Evolutionary conservation across 2,113 vertebrate species (phyloP).

Genomic region (Sapayoa aenigma): DNA sequence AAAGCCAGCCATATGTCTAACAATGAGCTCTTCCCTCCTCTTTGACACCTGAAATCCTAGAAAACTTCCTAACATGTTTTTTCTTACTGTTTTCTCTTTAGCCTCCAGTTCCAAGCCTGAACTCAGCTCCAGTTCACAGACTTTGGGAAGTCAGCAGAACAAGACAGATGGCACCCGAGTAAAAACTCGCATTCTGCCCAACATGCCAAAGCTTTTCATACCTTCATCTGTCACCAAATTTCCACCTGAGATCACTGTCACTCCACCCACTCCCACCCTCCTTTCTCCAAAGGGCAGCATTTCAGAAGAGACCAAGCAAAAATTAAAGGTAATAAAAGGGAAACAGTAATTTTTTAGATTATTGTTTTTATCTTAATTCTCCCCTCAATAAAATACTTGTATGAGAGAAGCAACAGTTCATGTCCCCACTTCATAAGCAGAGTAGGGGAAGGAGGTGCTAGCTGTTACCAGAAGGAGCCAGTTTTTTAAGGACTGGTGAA

Average conservation of each 20-base stretch:
- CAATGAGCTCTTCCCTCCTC: background rate
- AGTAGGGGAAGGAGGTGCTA: background rate
- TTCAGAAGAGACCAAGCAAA: conserved; percentile 98
- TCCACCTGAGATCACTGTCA: conserved; percentile 98
- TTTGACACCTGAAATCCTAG: conserved; percentile 21
- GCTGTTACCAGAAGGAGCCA: background rate
- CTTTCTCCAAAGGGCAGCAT: conserved; percentile 98
- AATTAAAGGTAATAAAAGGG: conserved; percentile 86
- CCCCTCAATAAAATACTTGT: background rate
- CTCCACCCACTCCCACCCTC: conserved; percentile 94
- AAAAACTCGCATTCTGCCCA: conserved; percentile 86
- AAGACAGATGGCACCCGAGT: conserved; percentile 82
- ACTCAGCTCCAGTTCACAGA: conserved; percentile 66
- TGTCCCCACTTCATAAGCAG: background rate
- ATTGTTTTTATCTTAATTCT: background rate
- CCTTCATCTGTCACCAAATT: conserved; percentile 91
- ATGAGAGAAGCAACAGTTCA: background rate
- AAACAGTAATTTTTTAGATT: conserved; percentile 41
- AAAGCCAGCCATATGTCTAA: background rate
- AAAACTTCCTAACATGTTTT: background rate
- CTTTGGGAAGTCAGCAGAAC: conserved; percentile 71
- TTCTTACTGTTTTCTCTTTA: conserved; percentile 57
- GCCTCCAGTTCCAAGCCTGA: conserved; percentile 72
- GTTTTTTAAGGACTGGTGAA: background rate
- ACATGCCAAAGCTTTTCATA: conserved; percentile 98